Conservation (phyloP, 1,140 invertebrate species). For the Paraescarpia echinospica region DNA sequence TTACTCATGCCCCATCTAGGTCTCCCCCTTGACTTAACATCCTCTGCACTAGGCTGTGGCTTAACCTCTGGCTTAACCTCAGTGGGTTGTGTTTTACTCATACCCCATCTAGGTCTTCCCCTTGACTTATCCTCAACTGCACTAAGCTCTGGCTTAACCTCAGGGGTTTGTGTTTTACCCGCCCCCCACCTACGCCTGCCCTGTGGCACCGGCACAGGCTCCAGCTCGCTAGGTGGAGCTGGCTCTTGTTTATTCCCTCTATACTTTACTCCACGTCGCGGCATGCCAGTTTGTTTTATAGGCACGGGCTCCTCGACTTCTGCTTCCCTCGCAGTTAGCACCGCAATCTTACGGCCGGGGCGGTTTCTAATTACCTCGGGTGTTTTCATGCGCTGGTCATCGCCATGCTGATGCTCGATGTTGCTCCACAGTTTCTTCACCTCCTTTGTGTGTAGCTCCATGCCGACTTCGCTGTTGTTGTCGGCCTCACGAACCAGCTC, state of each 20-base stretch:
- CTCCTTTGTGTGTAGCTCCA: not conserved
- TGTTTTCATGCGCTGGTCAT: not conserved
- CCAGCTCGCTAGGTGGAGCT: not conserved
- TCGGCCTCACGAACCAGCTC: conserved; percentile 26
- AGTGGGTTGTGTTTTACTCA: not conserved
- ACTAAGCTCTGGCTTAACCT: not conserved
- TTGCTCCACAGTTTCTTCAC: conserved; percentile 13
- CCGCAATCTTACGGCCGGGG: not conserved
- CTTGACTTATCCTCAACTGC: not conserved
- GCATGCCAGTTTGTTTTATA: not conserved
- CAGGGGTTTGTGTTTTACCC: not conserved
- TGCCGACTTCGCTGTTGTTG: not conserved
- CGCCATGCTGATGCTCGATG: conserved; percentile 7
- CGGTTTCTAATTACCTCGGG: conserved; percentile 22
- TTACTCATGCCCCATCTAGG: not conserved
- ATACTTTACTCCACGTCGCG: not conserved
- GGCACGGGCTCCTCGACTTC: not conserved
- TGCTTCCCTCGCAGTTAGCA: not conserved
- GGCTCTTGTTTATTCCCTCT: not conserved
- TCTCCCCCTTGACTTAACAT: not conserved
- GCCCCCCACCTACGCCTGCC: not conserved
- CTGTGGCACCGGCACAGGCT: not conserved
- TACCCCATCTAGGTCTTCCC: not conserved
- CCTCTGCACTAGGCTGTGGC: not conserved
- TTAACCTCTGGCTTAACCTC: not conserved